A percentile compares a stretch with the other conserved stretches of the same genome.
These are phyloP conservation scores for Labeo catla DNA, from an alignment of 2,113 vertebrate genomes.

Conservation along the genomic window DNA sequence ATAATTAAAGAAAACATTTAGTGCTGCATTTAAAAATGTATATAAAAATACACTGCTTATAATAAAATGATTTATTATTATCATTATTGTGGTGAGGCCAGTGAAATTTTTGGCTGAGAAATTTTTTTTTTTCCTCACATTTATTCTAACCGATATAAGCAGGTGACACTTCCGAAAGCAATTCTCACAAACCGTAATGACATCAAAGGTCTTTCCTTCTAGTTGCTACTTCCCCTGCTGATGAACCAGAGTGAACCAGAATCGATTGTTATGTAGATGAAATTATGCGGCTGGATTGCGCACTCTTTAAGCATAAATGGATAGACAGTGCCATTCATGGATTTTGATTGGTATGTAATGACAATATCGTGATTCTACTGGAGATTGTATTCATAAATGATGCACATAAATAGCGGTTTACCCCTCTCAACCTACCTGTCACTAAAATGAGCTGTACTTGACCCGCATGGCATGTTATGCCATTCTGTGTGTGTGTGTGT, in stretches of 20 bases:
- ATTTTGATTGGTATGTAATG: not conserved
- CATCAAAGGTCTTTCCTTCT: not conserved
- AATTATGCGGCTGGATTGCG: not conserved
- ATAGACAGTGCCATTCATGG: not conserved
- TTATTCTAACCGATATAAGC: not conserved
- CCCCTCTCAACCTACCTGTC: not conserved
- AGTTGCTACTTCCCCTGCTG: not conserved
- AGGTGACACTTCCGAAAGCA: not conserved
- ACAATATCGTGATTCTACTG: not conserved
- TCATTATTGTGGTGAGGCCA: not conserved
- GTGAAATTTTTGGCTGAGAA: not conserved
- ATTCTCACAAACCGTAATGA: not conserved
- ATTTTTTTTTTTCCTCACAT: not conserved
- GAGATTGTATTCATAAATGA: not conserved
- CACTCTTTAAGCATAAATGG: not conserved
- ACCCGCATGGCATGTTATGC: conserved; percentile 11
- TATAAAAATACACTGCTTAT: not conserved
- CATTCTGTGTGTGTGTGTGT: not conserved
- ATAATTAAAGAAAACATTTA: not conserved
- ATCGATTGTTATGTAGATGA: not conserved
- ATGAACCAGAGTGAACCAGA: not conserved
- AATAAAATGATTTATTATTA: not conserved
- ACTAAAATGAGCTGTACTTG: not conserved
- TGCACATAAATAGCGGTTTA: not conserved
- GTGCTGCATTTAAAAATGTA: not conserved